phyloP scores from a whole-genome alignment of 2,113 vertebrate species.

The Tyto alba region DNA sequence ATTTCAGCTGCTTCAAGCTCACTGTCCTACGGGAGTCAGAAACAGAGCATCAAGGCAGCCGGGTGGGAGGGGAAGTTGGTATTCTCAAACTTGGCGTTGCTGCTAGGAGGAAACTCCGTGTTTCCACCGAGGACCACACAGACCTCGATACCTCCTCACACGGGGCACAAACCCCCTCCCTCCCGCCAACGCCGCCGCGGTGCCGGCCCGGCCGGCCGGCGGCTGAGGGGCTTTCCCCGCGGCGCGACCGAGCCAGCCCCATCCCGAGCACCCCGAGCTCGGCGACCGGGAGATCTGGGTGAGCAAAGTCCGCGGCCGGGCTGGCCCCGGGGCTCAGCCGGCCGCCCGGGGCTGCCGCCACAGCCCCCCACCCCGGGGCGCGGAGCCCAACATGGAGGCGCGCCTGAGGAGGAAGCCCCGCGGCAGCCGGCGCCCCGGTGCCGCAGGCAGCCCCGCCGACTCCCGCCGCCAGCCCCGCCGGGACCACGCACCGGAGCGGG shows the following conservation, averaged over 20 bases:
- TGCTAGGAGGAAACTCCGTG: neutral
- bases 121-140: neutral
- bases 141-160: neutral
- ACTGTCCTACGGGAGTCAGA: neutral
- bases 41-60: neutral
- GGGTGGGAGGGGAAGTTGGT: neutral
- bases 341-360: neutral
- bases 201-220: neutral
- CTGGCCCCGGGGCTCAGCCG: neutral
- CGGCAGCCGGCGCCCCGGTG: neutral
- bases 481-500: neutral
- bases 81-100: neutral
- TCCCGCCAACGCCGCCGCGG: neutral
- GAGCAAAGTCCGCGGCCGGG: neutral
- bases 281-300: no score
- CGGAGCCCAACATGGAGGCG: neutral
- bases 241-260: neutral
- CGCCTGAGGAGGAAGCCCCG: neutral
- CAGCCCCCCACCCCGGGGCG: neutral
- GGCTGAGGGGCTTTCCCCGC: neutral
- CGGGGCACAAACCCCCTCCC: neutral
- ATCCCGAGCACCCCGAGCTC: rapidly evolving
- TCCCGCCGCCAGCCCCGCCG: neutral
- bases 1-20: neutral
- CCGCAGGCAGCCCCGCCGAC: neutral